phyloP scores from a whole-genome alignment of 2,797 vertebrate species.

The Bradypodion pumilum region DNA sequence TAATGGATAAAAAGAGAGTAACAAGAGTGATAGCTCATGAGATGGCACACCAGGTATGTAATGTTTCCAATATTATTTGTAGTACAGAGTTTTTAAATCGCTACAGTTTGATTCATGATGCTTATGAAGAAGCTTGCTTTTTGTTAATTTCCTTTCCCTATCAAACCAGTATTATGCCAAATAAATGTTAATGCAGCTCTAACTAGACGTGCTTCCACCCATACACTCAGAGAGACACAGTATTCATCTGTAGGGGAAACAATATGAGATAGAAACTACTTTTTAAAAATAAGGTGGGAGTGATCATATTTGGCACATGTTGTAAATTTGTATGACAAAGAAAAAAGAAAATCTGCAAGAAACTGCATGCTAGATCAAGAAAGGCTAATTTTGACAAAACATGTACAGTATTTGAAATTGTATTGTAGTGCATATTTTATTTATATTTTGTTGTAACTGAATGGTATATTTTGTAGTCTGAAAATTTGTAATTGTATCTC shows the following conservation, averaged over 20 bases:
- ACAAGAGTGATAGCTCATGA: constrained; percentile 92
- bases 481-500: too few relatives aligned
- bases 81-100: neutral
- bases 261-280: neutral
- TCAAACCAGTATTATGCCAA: neutral
- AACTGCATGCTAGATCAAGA: neutral
- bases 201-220: neutral
- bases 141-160: neutral
- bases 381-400: neutral
- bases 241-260: neutral
- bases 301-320: neutral
- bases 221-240: neutral
- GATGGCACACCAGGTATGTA: constrained; percentile 92
- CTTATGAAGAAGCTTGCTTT: neutral
- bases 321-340: neutral
- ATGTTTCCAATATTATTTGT: neutral
- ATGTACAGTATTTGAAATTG: too few relatives aligned
- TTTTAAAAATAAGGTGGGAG: neutral
- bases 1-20: constrained; percentile 86
- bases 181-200: neutral
- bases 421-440: too few relatives aligned
- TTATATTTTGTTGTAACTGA: too few relatives aligned
- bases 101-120: neutral
- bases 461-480: too few relatives aligned
- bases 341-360: neutral